phyloP scores from a whole-genome alignment of 2,888 invertebrate genomes.

The Tipula unca region DNA sequence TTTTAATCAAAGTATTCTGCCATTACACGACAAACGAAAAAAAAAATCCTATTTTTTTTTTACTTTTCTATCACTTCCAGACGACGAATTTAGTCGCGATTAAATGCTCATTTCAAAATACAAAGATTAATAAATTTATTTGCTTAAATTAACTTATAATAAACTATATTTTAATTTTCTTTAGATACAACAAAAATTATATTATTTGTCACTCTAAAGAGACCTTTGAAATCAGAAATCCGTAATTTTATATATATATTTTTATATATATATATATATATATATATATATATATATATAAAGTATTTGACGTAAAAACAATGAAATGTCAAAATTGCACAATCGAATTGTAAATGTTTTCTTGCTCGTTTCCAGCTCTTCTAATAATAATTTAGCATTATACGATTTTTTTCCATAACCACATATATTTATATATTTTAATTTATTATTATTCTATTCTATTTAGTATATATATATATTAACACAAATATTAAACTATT shows the following conservation, averaged over 20 bases:
- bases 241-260: background rate
- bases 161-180: background rate
- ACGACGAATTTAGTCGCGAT: background rate
- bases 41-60: background rate
- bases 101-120: background rate
- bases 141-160: background rate
- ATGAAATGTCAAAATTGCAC: slow-evolving; percentile 17
- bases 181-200: background rate
- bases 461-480: background rate
- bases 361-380: background rate
- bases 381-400: background rate
- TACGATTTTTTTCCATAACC: background rate
- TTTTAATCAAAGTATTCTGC: background rate
- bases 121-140: background rate
- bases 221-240: slow-evolving; percentile 9
- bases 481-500: background rate
- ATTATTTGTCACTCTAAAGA: background rate
- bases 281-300: background rate
- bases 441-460: background rate
- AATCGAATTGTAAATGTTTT: background rate
- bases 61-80: background rate
- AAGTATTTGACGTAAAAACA: slow-evolving; percentile 17
- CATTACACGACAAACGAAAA: background rate
- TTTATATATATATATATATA: background rate
- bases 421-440: background rate